Conservation (phyloP, 2,113 vertebrate genomes). For the Plectropomus leopardus region DNA sequence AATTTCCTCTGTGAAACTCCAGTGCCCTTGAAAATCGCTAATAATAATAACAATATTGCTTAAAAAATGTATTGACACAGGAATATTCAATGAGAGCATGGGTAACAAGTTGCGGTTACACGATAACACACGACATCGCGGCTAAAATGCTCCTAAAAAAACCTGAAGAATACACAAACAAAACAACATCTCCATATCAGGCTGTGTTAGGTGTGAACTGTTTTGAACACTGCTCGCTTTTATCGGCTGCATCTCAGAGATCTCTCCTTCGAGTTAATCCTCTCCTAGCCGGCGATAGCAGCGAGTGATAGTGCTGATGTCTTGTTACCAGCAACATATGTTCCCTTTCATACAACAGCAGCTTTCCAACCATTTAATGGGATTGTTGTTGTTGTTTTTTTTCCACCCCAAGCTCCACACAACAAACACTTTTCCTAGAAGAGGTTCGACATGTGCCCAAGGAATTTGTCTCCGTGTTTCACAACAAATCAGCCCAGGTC, state of each 20-base stretch:
- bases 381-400: slow-evolving; percentile 80
- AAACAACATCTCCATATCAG: slow-evolving; percentile 19
- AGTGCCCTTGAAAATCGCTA: no score
- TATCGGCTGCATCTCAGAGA: slow-evolving; percentile 76
- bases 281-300: slow-evolving; percentile 65
- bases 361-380: slow-evolving; percentile 81
- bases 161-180: slow-evolving; percentile 9
- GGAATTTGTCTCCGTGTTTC: slow-evolving; percentile 76
- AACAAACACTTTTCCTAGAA: slow-evolving; percentile 80
- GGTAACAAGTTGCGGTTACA: background rate
- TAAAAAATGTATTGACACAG: background rate
- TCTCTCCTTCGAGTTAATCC: slow-evolving; percentile 76
- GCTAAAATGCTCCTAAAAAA: background rate
- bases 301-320: slow-evolving; percentile 72
- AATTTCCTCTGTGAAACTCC: background rate
- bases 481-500: slow-evolving; percentile 80
- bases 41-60: no score
- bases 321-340: slow-evolving; percentile 74
- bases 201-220: slow-evolving; percentile 47
- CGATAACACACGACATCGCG: background rate
- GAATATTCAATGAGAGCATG: background rate
- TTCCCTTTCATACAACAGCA: slow-evolving; percentile 77
- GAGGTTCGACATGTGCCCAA: slow-evolving; percentile 78
- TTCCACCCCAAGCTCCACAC: slow-evolving; percentile 58
- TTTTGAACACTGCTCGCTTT: slow-evolving; percentile 35